A percentile compares a stretch with the other conserved stretches of the same genome.
These are phyloP conservation scores for Nematolebias whitei DNA, from an alignment of 2,113 vertebrate species.

Conservation along the genomic window DNA sequence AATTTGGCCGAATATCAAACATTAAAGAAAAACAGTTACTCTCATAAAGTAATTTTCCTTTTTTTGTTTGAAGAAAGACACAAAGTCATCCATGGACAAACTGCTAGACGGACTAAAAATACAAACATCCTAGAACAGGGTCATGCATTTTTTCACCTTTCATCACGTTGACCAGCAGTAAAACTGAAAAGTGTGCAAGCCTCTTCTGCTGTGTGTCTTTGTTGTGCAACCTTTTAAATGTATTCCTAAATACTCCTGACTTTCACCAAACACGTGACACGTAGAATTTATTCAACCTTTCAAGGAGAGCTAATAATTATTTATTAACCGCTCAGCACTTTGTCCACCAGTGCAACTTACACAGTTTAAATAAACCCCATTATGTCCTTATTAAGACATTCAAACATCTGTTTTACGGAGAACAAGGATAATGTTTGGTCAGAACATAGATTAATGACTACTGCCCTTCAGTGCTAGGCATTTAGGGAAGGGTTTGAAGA, in stretches of 20 bases:
- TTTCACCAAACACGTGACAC: not conserved
- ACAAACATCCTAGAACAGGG: not conserved
- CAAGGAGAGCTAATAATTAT: constrained; percentile 18
- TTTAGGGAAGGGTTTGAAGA: too few relatives aligned
- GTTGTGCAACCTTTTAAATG: not conserved
- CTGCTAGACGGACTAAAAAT: constrained; percentile 11
- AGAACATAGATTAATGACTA: too few relatives aligned
- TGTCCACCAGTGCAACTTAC: too few relatives aligned
- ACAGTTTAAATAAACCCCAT: not conserved
- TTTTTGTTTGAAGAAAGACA: constrained; percentile 56
- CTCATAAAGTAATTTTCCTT: constrained; percentile 56
- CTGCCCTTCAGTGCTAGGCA: too few relatives aligned
- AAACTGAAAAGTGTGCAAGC: not conserved
- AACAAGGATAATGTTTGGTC: not conserved
- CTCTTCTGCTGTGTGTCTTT: not conserved
- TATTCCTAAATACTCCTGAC: not conserved
- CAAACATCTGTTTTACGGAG: not conserved
- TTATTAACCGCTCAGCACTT: not conserved
- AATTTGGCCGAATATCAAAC: constrained; percentile 27
- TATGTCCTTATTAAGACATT: not conserved
- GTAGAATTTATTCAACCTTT: constrained; percentile 9
- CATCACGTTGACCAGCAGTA: too few relatives aligned
- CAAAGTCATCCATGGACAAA: constrained; percentile 11
- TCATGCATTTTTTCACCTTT: not conserved
- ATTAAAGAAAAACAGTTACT: constrained; percentile 34